These are phyloP conservation scores for Leptinotarsa texana DNA, from an alignment of 1,140 invertebrate genomes.

Conservation along the genomic window DNA sequence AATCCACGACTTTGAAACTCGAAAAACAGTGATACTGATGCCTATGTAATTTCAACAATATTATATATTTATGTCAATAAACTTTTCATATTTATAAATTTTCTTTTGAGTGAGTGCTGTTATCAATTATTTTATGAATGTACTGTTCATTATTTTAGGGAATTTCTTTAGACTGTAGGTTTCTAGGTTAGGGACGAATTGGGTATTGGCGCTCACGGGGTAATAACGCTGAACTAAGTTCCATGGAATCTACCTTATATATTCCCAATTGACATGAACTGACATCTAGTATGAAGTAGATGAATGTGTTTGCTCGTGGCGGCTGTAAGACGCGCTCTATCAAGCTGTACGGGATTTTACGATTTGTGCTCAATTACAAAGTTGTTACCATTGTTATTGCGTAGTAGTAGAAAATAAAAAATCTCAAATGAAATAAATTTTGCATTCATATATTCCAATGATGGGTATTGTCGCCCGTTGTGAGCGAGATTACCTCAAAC, in stretches of 20 bases:
- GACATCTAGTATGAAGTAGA: not conserved
- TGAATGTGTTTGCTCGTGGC: not conserved
- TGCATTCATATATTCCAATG: not conserved
- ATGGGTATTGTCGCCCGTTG: not conserved
- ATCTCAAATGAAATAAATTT: not conserved
- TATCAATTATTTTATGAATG: too few relatives aligned
- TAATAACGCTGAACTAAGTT: too few relatives aligned
- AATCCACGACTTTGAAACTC: too few relatives aligned
- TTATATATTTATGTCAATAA: too few relatives aligned
- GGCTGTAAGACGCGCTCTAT: not conserved
- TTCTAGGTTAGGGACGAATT: not conserved
- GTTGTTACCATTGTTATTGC: not conserved
- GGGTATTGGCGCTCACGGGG: not conserved
- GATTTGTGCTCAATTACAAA: not conserved
- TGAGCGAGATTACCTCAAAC: not conserved
- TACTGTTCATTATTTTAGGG: too few relatives aligned
- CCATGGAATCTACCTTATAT: not conserved
- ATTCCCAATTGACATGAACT: not conserved
- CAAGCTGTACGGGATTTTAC: not conserved
- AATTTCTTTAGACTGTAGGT: too few relatives aligned
- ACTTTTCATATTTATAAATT: too few relatives aligned
- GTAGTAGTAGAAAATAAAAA: not conserved
- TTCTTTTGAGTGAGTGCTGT: too few relatives aligned
- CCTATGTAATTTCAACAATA: too few relatives aligned
- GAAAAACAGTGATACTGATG: too few relatives aligned